Evolutionary conservation across 2,888 invertebrate genomes (phyloP), one percentile per base, ranked within the genome.

Genomic region (Coecobrya sp.): DNA sequence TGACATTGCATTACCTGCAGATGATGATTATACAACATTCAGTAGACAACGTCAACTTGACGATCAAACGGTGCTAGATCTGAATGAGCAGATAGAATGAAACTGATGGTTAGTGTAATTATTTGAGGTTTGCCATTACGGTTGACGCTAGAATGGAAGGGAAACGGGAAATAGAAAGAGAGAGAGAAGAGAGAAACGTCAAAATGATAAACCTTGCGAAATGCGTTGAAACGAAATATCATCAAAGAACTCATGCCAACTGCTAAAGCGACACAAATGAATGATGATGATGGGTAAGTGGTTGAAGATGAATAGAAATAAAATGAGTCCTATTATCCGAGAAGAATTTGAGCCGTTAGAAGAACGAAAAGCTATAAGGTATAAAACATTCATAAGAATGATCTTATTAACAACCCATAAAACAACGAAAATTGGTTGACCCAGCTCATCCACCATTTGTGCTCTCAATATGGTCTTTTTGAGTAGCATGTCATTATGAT

Each of bases 101-200:
- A 86, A 22, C 62, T 42, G 86, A 76, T 86, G 70, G 55, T 86
- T 86, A 76, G 59, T 30, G 86, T 86, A 86, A 86, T 86, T 86
- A 86, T 30, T 86, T 73, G 55, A 36, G 65, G 76, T 52, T 76
- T 76, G 25, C 36, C 70, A 70, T 76, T 49, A 76, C 36, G 52
- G 76, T 49, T 49, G 76, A 49, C 13, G n/a, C 22, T 10, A 65
- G 76, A 76, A 36, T 36, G 36, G 7, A 36, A 7, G 36, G 36
- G 36, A 36, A 36, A n/a, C n/a, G n/a, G n/a, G n/a, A n/a, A 22
- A 62, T 30, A 42, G 42, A 73, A 5, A 49, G 16, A 27, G 81
- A 36, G 59, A 82, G 76, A 76, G 7, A 49, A 25, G 81, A 36
- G 59, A 82, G 76, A 76, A 1, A 49, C 11, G 45, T 76, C n/a